Conservation (phyloP, 1,140 invertebrate genomes). For the Achatina immaculata region DNA sequence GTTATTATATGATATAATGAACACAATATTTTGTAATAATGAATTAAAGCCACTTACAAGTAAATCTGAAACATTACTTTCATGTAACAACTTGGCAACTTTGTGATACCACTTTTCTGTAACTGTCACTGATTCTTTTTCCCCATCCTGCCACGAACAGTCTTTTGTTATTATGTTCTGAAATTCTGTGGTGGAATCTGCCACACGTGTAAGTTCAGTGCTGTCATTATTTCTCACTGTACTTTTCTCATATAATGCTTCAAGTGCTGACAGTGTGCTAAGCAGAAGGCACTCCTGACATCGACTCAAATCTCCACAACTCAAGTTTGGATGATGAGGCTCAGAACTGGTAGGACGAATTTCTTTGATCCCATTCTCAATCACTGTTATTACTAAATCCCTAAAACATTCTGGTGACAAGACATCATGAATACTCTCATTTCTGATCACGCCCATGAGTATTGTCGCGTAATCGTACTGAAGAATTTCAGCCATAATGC, state of each 20-base stretch:
- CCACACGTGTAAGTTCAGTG: too few relatives aligned
- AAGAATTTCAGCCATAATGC: neutral
- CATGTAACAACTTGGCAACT: neutral
- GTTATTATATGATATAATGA: too few relatives aligned
- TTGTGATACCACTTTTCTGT: neutral
- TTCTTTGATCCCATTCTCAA: neutral
- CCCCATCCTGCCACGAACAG: neutral
- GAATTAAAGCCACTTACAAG: constrained; percentile 5
- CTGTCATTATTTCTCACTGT: neutral
- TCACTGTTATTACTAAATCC: neutral
- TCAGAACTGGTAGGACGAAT: neutral
- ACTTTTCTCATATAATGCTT: neutral
- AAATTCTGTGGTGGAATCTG: too few relatives aligned
- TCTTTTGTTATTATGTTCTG: too few relatives aligned
- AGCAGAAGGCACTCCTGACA: neutral
- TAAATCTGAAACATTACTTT: neutral
- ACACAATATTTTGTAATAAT: too few relatives aligned
- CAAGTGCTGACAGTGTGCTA: neutral
- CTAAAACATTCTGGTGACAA: neutral
- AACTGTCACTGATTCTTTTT: neutral
- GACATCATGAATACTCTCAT: neutral
- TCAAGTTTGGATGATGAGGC: too few relatives aligned
- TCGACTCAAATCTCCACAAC: neutral
- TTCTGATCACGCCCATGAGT: neutral
- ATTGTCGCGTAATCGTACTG: neutral